Evolutionary conservation across 2,888 invertebrate species (phyloP).

Genomic region (Lordiphosa fenestrarum): DNA sequence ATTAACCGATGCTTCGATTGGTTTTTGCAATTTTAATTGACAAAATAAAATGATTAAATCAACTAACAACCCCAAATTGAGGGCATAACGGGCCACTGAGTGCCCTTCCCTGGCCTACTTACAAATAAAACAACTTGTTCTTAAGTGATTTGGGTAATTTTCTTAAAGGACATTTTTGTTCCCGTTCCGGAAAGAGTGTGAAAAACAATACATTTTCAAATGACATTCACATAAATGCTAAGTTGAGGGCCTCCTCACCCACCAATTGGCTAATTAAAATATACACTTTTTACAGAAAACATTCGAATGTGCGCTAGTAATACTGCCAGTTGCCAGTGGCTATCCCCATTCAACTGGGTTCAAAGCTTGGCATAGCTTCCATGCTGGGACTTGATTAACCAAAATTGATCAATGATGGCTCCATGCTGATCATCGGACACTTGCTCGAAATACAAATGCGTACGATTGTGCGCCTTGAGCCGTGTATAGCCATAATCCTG

Average conservation of each 20-base stretch:
- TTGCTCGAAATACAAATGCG: slow-evolving; percentile 95
- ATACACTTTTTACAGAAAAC: slow-evolving; percentile 12
- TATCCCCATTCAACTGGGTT: neutral
- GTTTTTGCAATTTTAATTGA: too few species aligned
- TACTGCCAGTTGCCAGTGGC: slow-evolving; percentile 49
- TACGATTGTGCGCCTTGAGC: slow-evolving; percentile 88
- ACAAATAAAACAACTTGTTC: too few species aligned
- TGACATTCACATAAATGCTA: slow-evolving; percentile 9
- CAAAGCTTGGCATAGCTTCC: slow-evolving; percentile 51
- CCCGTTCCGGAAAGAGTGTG: too few species aligned
- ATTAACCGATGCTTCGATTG: too few species aligned
- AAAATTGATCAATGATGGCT: slow-evolving; percentile 85
- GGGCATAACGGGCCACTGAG: too few species aligned
- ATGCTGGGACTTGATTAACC: slow-evolving; percentile 83
- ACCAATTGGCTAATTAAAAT: slow-evolving; percentile 40
- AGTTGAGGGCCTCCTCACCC: too few species aligned
- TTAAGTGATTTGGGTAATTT: too few species aligned
- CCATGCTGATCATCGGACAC: slow-evolving; percentile 87
- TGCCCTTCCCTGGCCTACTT: too few species aligned
- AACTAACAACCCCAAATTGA: too few species aligned
- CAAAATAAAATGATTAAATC: too few species aligned
- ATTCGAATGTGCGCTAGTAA: slow-evolving; percentile 53
- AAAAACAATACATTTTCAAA: neutral
- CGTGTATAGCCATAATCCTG: slow-evolving; percentile 96
- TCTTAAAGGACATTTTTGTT: too few species aligned